These are phyloP conservation scores for Meriones unguiculatus DNA, from an alignment of 2,113 vertebrate genomes.

Conservation along the genomic window DNA sequence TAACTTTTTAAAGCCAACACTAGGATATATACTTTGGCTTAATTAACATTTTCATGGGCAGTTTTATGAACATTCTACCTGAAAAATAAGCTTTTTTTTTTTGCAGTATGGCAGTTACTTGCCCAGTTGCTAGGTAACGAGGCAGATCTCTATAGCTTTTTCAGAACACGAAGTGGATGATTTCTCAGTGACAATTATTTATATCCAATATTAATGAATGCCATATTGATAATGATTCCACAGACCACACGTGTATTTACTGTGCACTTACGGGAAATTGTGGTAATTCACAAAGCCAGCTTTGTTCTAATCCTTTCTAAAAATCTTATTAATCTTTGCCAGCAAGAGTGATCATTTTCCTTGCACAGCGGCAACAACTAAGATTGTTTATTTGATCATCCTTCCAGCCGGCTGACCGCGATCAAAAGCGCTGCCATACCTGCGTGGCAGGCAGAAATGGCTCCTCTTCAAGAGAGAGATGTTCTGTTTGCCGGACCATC, in stretches of 20 bases:
- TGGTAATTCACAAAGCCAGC: conserved; percentile 68
- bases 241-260: conserved; percentile 74
- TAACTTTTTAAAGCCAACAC: conserved; percentile 60
- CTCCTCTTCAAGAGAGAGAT: not conserved
- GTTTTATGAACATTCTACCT: conserved; percentile 81
- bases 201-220: conserved; percentile 82
- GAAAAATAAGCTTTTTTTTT: conserved; percentile 67
- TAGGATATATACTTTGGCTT: conserved; percentile 76
- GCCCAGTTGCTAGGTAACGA: conserved; percentile 93
- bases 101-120: conserved; percentile 85
- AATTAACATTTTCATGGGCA: conserved; percentile 71
- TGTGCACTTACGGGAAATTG: conserved; percentile 27
- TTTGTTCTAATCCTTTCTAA: conserved; percentile 59
- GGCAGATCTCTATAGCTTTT: conserved; percentile 87
- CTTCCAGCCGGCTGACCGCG: conserved; percentile 62
- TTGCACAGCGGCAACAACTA: conserved; percentile 58
- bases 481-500: not conserved
- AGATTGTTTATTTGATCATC: conserved; percentile 54
- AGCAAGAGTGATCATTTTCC: conserved; percentile 71
- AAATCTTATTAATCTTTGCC: conserved; percentile 71
- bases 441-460: not conserved
- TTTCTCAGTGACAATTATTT: conserved; percentile 86
- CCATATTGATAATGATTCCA: conserved; percentile 80
- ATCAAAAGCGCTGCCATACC: not conserved
- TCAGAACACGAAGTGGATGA: conserved; percentile 84